Conservation (phyloP, 2,888 invertebrate genomes). For the Clepsis dumicolana region DNA sequence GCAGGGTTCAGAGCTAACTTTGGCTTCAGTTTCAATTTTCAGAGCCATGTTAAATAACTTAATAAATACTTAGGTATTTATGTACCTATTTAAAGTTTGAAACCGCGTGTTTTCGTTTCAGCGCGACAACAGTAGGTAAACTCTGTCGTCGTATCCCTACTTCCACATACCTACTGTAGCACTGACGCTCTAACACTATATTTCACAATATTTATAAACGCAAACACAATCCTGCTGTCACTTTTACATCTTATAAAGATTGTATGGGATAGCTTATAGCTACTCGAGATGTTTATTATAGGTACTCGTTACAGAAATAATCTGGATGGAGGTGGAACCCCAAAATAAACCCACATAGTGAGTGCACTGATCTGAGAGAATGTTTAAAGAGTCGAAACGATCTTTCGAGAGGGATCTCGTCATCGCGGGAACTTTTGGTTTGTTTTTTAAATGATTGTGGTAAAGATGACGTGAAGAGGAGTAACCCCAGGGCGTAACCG, state of each 20-base stretch:
- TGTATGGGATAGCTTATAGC: constrained; percentile 22
- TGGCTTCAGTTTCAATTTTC: constrained; percentile 65
- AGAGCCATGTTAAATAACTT: constrained; percentile 62
- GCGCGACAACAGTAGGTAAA: constrained; percentile 10
- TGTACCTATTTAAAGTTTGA: not conserved
- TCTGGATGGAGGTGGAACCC: constrained; percentile 4
- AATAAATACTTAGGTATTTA: not conserved
- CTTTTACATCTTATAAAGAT: constrained; percentile 2
- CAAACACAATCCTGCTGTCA: constrained; percentile 1
- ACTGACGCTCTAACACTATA: not conserved
- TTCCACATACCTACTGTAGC: not conserved
- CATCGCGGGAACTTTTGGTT: not conserved
- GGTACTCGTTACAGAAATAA: constrained; percentile 15
- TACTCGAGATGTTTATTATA: constrained; percentile 1
- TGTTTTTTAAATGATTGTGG: not conserved
- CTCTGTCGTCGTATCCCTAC: constrained; percentile 21
- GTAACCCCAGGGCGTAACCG: no score
- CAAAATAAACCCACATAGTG: constrained; percentile 26
- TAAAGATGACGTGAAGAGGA: not conserved
- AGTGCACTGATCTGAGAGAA: constrained; percentile 13
- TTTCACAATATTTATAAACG: not conserved
- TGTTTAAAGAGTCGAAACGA: constrained; percentile 18
- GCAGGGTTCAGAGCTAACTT: constrained; percentile 73
- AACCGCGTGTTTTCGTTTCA: constrained; percentile 21
- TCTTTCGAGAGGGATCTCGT: constrained; percentile 26